Percentiles rank a stretch among this genome's conserved stretches.
Evolutionary conservation across 2,888 invertebrate species (phyloP).

Genomic region (Hypomecis atomaria): DNA sequence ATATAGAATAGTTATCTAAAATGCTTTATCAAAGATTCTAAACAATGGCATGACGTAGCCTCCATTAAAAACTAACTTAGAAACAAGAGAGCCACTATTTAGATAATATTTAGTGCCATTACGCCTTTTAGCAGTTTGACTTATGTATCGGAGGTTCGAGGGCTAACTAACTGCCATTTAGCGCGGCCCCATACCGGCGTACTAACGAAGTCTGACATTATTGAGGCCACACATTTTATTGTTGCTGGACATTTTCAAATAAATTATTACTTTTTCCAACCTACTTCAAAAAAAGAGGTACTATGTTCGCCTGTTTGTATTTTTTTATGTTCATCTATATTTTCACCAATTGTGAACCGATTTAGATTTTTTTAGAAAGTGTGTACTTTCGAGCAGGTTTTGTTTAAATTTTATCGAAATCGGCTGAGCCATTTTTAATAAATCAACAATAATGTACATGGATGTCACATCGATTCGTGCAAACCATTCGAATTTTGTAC

Average conservation of each 20-base stretch:
- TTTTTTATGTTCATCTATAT: too few relatives aligned
- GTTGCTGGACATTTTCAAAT: background rate
- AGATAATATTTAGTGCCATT: constrained; percentile 28
- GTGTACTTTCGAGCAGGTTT: too few relatives aligned
- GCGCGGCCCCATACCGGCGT: constrained; percentile 30
- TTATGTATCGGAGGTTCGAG: constrained; percentile 33
- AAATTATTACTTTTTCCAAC: too few relatives aligned
- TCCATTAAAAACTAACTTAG: background rate
- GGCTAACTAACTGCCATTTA: constrained; percentile 39
- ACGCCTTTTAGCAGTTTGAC: constrained; percentile 36
- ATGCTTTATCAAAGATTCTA: too few relatives aligned
- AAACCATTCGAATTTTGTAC: too few relatives aligned
- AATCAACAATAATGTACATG: too few relatives aligned
- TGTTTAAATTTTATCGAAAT: too few relatives aligned
- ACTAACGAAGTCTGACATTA: constrained; percentile 21
- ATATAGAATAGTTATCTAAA: too few relatives aligned
- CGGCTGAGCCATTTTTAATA: too few relatives aligned
- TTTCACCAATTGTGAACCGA: too few relatives aligned
- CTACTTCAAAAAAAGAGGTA: background rate
- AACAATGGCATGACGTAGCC: background rate
- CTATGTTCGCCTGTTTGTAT: background rate
- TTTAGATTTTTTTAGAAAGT: too few relatives aligned
- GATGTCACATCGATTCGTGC: too few relatives aligned
- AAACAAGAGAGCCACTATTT: constrained; percentile 10
- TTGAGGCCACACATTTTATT: background rate